Evolutionary conservation across 2,797 vertebrate species (phyloP), one percentile per base, ranked within the genome.

Genomic region (Sebastes miniatus): DNA sequence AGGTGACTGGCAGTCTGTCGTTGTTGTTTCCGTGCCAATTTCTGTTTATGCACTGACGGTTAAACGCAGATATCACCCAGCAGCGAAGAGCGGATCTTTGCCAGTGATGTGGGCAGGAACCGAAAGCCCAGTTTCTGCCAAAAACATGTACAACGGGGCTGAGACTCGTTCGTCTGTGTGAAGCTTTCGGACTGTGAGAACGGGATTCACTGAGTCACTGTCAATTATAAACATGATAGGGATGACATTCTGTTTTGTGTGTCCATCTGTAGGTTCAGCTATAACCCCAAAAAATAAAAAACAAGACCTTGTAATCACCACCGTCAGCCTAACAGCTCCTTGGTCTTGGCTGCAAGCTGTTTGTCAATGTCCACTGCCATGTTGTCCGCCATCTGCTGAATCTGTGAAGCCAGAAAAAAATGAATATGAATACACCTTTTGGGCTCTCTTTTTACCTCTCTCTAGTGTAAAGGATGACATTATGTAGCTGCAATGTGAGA

Each of bases 351-450:
- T 43, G 95, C 93, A 69, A 99, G 95, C 57, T 97, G 96, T 89
- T 96, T 97, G 91, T 99, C 98, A 69, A 99, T 93, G 93, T 99
- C 98, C 0, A 84, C 83, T 0, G 89, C 34, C 0, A 93, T 68
- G 58, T 86, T 89, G 2, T 99, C 98, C 0, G 96, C 89, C 97
- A 99, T 97, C 93, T 98, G 98, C 90, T 98, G 97, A 89, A 99
- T 96, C 98, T 99, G 93, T 4, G 54, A 80, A 43, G 71, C 11
- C 22, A 76, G 20, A 1, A 57, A 24, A 12, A 4, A 1, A 24
- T 56, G 73, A 39, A 39, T 39, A 39, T 22, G 5, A 65, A 76
- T 3, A 32, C 9, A 52, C 14, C 0, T 76, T 63, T 25, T 56
- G 32, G 18, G 14, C 20, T 22, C 20, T n/a, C 16, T 22, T 27